These are phyloP conservation scores for Dolichallabes microphthalmus DNA, from an alignment of 2,113 vertebrate species.

Conservation along the genomic window DNA sequence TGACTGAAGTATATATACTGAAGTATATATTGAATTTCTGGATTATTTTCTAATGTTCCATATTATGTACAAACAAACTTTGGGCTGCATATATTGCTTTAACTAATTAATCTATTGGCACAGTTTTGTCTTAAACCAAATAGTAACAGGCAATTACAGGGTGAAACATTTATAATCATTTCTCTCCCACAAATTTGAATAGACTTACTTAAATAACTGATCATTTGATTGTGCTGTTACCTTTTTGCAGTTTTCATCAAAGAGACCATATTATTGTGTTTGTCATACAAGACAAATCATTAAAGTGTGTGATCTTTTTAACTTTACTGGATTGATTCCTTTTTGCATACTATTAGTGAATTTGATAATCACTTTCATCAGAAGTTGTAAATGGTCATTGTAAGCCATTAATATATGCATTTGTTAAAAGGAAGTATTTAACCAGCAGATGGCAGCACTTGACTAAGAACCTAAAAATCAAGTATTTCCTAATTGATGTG, in stretches of 20 bases:
- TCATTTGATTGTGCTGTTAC: not conserved
- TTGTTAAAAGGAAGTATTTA: not conserved
- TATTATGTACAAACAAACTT: not conserved
- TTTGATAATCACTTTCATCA: not conserved
- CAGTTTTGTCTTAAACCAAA: not conserved
- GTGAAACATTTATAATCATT: not conserved
- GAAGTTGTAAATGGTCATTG: not conserved
- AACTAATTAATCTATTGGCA: not conserved
- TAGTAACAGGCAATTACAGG: not conserved
- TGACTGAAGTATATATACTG: not conserved
- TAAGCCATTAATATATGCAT: not conserved
- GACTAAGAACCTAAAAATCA: not conserved
- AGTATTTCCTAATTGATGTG: not conserved
- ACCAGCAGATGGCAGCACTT: slow-evolving; percentile 43
- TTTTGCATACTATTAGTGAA: not conserved
- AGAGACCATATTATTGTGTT: slow-evolving; percentile 15
- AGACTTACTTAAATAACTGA: not conserved
- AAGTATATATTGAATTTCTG: not conserved
- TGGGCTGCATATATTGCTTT: not conserved
- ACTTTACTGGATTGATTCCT: slow-evolving; percentile 3
- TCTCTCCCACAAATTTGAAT: not conserved
- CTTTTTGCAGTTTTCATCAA: not conserved
- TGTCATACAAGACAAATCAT: slow-evolving; percentile 24
- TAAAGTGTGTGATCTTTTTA: slow-evolving; percentile 12
- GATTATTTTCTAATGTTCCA: not conserved